Conservation (phyloP, 2,888 invertebrate species). For the Frankliniella fusca region DNA sequence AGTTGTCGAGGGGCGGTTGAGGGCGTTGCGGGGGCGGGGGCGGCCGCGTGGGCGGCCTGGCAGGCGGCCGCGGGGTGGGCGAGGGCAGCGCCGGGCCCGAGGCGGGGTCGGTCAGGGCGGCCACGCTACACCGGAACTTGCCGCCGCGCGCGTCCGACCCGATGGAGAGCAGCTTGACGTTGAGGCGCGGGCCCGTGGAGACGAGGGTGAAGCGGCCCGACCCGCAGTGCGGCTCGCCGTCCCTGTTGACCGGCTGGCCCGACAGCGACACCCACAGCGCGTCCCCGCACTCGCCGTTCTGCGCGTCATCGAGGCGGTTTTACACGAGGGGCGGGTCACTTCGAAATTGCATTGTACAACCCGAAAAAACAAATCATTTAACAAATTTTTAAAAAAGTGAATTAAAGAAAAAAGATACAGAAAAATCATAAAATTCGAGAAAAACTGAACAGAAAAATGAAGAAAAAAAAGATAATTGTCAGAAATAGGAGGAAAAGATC, state of each 20-base stretch:
- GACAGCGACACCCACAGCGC: slow-evolving; percentile 23
- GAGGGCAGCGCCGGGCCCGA: neutral
- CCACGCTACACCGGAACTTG: slow-evolving; percentile 5
- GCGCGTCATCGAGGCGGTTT: neutral
- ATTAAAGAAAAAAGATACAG: too few relatives aligned
- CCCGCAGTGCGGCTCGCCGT: slow-evolving; percentile 11
- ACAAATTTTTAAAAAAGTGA: too few relatives aligned
- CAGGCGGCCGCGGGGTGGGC: neutral
- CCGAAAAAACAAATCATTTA: too few relatives aligned
- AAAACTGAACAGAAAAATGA: too few relatives aligned
- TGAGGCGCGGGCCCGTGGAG: slow-evolving; percentile 1
- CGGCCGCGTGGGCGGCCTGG: neutral
- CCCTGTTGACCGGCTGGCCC: neutral
- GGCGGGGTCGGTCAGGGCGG: slow-evolving; percentile 1
- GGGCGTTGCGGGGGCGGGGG: neutral
- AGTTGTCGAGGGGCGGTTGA: neutral
- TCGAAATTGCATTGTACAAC: too few relatives aligned
- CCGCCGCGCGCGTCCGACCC: neutral
- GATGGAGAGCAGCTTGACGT: neutral
- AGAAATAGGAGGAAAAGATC: too few relatives aligned
- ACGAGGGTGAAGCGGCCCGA: slow-evolving; percentile 13
- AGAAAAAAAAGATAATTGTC: too few relatives aligned
- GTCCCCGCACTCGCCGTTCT: slow-evolving; percentile 13
- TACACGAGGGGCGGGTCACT: neutral
- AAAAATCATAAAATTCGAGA: too few relatives aligned